Conservation (phyloP, 2,888 invertebrate species). For the Mechanitis mazaeus region DNA sequence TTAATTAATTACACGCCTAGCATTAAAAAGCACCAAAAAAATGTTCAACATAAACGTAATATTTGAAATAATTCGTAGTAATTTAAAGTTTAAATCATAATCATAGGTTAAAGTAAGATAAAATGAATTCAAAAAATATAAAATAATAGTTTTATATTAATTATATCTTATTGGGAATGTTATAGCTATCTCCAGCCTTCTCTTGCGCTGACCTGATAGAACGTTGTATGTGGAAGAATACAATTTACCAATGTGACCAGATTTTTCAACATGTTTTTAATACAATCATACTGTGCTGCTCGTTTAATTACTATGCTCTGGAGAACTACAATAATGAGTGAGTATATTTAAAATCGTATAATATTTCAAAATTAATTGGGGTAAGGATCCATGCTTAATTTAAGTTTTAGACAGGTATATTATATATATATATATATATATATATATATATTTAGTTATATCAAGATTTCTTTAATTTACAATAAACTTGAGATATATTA, state of each 20-base stretch:
- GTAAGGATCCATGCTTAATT: too few relatives aligned
- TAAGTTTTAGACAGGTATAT: not conserved
- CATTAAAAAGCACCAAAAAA: too few relatives aligned
- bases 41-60: too few relatives aligned
- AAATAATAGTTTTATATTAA: too few relatives aligned
- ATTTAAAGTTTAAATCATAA: too few relatives aligned
- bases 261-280: constrained; percentile 70
- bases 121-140: too few relatives aligned
- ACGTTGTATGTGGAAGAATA: constrained; percentile 78
- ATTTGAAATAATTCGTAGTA: too few relatives aligned
- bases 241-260: constrained; percentile 63
- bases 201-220: constrained; percentile 69
- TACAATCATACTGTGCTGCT: constrained; percentile 77
- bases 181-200: constrained; percentile 64
- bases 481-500: too few relatives aligned
- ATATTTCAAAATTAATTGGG: not conserved
- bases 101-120: too few relatives aligned
- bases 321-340: constrained; percentile 31
- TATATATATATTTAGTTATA: not conserved
- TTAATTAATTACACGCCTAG: too few relatives aligned
- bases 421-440: not conserved
- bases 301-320: constrained; percentile 78
- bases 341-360: constrained; percentile 10
- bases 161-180: constrained; percentile 8
- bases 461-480: too few relatives aligned